Percentiles rank a stretch among this genome's conserved stretches.
Evolutionary conservation across 2,888 invertebrate genomes (phyloP).

Genomic region (Cylloceria caligata): DNA sequence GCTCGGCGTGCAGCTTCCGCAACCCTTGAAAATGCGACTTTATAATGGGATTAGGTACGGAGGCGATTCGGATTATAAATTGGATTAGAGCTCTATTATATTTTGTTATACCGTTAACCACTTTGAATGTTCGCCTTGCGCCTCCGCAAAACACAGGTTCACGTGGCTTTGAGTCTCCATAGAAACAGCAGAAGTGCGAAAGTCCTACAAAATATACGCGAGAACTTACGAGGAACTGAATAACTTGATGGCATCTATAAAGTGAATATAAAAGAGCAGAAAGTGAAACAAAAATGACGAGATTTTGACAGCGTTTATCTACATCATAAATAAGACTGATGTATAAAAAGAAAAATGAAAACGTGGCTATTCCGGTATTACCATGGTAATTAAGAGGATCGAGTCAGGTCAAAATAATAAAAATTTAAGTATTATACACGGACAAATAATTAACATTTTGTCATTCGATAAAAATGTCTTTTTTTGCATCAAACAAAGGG

Average conservation of each 20-base stretch:
- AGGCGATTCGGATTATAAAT: conserved; percentile 78
- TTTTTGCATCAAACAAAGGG: neutral
- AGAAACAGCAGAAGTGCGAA: conserved; percentile 31
- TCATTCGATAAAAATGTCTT: neutral
- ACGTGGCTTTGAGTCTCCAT: conserved; percentile 35
- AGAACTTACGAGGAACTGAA: conserved; percentile 6
- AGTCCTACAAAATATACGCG: conserved; percentile 10
- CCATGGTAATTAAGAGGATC: neutral
- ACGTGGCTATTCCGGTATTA: neutral
- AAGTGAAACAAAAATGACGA: neutral
- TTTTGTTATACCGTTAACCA: conserved; percentile 73
- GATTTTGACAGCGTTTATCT: neutral
- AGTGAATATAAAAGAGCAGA: neutral
- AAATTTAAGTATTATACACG: neutral
- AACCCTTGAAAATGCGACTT: conserved; percentile 75
- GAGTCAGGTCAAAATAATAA: neutral
- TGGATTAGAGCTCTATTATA: conserved; percentile 76
- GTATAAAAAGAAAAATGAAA: neutral
- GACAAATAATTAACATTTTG: neutral
- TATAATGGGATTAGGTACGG: conserved; percentile 78
- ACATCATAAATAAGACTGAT: neutral
- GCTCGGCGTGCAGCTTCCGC: conserved; percentile 14
- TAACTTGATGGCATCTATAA: neutral
- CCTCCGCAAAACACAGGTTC: conserved; percentile 15
- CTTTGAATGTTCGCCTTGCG: conserved; percentile 65